Conservation (phyloP, 2,797 vertebrate genomes). For the Pangasius mekongensis region DNA sequence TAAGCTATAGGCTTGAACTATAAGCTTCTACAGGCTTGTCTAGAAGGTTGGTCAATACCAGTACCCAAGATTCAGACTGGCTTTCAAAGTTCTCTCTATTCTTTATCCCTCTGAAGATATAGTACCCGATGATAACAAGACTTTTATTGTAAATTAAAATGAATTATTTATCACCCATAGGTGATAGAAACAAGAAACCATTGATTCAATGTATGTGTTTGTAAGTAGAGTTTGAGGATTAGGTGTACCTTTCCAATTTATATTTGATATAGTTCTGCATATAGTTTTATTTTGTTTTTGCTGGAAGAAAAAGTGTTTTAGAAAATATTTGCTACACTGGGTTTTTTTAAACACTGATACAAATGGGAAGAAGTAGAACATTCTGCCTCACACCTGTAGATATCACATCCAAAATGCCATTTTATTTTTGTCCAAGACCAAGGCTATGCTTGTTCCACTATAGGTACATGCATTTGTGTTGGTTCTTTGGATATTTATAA, state of each 20-base stretch:
- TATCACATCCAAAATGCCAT: background rate
- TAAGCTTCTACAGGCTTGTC: background rate
- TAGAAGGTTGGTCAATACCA: constrained; percentile 32
- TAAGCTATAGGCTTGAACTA: background rate
- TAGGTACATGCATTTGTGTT: background rate
- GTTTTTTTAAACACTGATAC: background rate
- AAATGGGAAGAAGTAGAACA: background rate
- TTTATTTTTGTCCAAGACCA: background rate
- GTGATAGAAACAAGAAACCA: background rate
- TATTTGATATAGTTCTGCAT: background rate
- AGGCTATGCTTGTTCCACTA: background rate
- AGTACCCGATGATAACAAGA: background rate
- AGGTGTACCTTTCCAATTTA: background rate
- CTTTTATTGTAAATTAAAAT: background rate
- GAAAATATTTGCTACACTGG: background rate
- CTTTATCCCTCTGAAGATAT: background rate
- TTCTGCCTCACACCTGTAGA: background rate
- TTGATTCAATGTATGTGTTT: background rate
- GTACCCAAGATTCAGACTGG: background rate
- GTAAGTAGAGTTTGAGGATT: background rate
- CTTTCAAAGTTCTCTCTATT: background rate
- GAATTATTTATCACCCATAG: background rate
- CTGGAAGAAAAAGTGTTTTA: background rate
- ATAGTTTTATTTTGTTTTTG: too few relatives aligned
- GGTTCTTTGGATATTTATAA: background rate